Evolutionary conservation across 2,113 vertebrate species (phyloP).

Genomic region (Grammomys surdaster): DNA sequence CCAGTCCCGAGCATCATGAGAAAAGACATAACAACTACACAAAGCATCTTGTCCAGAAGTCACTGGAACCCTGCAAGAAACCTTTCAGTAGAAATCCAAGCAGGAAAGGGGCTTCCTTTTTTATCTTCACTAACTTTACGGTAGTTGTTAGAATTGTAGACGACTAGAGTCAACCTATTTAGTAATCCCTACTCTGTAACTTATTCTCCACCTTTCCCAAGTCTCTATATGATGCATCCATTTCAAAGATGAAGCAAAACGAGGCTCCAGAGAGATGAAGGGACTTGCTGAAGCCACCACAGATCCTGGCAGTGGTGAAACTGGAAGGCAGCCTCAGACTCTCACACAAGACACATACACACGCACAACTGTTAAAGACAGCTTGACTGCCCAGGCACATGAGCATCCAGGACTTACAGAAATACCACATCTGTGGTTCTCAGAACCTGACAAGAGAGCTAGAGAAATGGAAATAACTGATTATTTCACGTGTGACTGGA

Average conservation of each 20-base stretch:
- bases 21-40: not conserved
- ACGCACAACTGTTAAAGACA: constrained; percentile 31
- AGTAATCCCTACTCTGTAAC: not conserved
- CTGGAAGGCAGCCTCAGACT: not conserved
- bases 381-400: constrained; percentile 58
- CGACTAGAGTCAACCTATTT: not conserved
- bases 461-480: constrained; percentile 61
- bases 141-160: not conserved
- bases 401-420: constrained; percentile 64
- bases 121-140: not conserved
- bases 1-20: not conserved
- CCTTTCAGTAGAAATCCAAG: not conserved
- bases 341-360: not conserved
- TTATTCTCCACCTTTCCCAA: not conserved
- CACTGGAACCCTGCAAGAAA: constrained; percentile 3
- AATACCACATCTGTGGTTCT: constrained; percentile 74
- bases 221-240: not conserved
- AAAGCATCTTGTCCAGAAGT: not conserved
- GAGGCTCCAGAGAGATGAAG: not conserved
- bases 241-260: not conserved
- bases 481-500: constrained; percentile 67
- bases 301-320: rapidly evolving
- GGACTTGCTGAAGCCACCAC: not conserved
- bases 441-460: constrained; percentile 35
- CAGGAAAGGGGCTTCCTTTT: not conserved